These are phyloP conservation scores for Carassius gibelio DNA, from an alignment of 2,113 vertebrate genomes.

Conservation along the genomic window DNA sequence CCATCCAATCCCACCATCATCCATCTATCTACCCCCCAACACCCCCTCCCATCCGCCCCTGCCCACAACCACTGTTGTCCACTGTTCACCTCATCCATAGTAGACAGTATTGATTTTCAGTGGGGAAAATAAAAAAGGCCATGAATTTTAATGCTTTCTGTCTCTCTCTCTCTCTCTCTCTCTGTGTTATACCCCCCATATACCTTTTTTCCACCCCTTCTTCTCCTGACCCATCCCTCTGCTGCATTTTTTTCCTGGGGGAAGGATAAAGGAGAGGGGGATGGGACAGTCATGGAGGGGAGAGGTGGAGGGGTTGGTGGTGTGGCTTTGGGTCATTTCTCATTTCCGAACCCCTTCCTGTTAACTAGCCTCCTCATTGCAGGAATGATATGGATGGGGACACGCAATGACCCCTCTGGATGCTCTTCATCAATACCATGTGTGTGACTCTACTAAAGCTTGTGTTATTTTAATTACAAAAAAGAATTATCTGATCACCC, in stretches of 20 bases:
- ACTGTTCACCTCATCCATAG: constrained; percentile 81
- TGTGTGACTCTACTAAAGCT: background rate
- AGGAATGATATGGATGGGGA: background rate
- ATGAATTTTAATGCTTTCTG: constrained; percentile 82
- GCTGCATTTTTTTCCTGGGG: constrained; percentile 60
- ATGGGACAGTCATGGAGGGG: constrained; percentile 38
- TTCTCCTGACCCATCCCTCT: constrained; percentile 38
- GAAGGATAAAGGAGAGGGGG: constrained; percentile 60
- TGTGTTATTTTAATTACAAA: background rate
- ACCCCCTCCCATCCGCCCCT: constrained; percentile 43
- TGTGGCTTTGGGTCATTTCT: constrained; percentile 63
- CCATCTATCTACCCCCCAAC: constrained; percentile 3
- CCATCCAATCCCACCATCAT: constrained; percentile 24
- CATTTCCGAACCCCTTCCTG: constrained; percentile 61
- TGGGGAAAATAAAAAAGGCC: constrained; percentile 81
- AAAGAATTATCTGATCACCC: background rate
- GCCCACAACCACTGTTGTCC: constrained; percentile 76
- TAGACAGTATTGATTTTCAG: constrained; percentile 83
- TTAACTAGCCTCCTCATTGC: constrained; percentile 49
- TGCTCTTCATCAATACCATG: background rate
- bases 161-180: constrained; percentile 58
- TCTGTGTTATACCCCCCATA: constrained; percentile 33
- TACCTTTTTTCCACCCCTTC: constrained; percentile 49
- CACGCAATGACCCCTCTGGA: background rate
- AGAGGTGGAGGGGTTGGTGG: constrained; percentile 46